phyloP scores from a whole-genome alignment of 2,888 invertebrate genomes.

The Nomada flava region DNA sequence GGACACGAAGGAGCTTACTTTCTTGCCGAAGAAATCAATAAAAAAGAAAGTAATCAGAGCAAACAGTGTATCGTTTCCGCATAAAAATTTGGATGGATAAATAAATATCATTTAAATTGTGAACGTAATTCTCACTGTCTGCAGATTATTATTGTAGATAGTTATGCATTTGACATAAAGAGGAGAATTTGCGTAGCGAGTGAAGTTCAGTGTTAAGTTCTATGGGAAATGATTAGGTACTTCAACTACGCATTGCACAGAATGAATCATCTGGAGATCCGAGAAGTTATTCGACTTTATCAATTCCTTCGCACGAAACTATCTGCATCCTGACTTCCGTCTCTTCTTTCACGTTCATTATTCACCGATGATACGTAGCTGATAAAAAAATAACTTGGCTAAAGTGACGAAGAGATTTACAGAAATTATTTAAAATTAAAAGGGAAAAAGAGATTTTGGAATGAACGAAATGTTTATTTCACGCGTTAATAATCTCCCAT shows the following conservation, averaged over 20 bases:
- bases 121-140: too few relatives aligned
- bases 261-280: conserved; percentile 43
- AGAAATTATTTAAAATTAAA: too few relatives aligned
- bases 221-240: not conserved
- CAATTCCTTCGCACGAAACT: conserved; percentile 30
- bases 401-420: not conserved
- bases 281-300: conserved; percentile 34
- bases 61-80: too few relatives aligned
- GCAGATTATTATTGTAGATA: too few relatives aligned
- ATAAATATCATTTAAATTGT: too few relatives aligned
- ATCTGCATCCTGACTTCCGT: conserved; percentile 42
- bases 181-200: not conserved
- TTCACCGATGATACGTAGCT: not conserved
- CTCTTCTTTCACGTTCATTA: conserved; percentile 12
- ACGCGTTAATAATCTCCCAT: too few relatives aligned
- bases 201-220: not conserved
- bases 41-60: not conserved
- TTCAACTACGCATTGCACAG: not conserved
- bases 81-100: too few relatives aligned
- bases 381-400: not conserved
- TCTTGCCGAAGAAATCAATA: not conserved
- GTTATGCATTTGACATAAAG: too few relatives aligned
- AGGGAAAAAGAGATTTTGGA: too few relatives aligned
- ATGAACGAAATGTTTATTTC: too few relatives aligned
- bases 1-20: not conserved